Conservation (phyloP, 1,140 invertebrate species). For the Pissodes strobi region DNA sequence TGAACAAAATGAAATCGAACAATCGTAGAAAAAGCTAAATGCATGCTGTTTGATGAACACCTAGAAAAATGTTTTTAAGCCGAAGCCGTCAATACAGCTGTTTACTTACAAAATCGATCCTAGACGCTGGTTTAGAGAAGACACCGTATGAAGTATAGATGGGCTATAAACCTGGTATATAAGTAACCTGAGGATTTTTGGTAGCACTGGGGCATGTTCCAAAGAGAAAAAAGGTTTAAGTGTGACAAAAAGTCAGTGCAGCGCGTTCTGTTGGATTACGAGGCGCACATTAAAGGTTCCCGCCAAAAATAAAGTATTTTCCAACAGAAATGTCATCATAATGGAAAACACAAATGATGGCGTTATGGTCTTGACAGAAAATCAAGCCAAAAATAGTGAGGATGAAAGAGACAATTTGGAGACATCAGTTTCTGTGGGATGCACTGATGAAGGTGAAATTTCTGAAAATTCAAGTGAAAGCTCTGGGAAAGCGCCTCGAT, state of each 20-base stretch:
- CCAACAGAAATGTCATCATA: slow-evolving; percentile 49
- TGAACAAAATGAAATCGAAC: slow-evolving; percentile 45
- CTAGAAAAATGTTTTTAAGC: slow-evolving; percentile 49
- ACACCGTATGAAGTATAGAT: slow-evolving; percentile 48
- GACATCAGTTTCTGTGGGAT: too few species aligned
- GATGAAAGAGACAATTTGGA: too few species aligned
- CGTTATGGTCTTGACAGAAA: too few species aligned
- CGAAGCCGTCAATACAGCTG: slow-evolving; percentile 50
- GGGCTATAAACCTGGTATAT: too few species aligned
- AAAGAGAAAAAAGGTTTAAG: slow-evolving; percentile 44
- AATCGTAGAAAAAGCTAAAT: slow-evolving; percentile 44
- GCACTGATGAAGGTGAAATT: too few species aligned
- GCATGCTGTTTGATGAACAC: slow-evolving; percentile 48
- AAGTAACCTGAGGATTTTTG: slow-evolving; percentile 47
- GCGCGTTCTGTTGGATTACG: slow-evolving; percentile 40
- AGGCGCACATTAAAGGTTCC: slow-evolving; percentile 35
- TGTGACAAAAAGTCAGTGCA: slow-evolving; percentile 40
- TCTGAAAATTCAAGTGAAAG: too few species aligned
- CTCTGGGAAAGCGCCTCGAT: too few species aligned
- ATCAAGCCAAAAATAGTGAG: too few species aligned
- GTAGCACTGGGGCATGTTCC: slow-evolving; percentile 45
- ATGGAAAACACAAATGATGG: too few species aligned
- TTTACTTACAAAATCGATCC: slow-evolving; percentile 50
- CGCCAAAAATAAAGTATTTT: slow-evolving; percentile 38
- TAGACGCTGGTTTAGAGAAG: slow-evolving; percentile 20